phyloP scores from a whole-genome alignment of 2,888 invertebrate species.

The Drosophila heteroneura region DNA sequence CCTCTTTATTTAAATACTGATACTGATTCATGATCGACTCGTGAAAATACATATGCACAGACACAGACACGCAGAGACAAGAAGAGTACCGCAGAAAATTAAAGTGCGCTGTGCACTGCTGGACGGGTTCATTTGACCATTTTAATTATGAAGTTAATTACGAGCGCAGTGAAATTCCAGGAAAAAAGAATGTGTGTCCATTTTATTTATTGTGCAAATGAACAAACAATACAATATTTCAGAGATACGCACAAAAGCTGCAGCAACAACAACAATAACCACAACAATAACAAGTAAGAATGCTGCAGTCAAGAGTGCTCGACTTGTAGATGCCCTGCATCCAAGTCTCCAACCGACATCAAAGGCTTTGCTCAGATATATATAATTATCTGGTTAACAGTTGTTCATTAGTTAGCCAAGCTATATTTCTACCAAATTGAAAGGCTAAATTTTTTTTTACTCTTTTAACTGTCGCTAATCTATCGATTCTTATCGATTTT shows the following conservation, averaged over 20 bases:
- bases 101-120: slow-evolving; percentile 21
- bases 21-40: neutral
- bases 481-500: neutral
- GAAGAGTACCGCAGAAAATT: slow-evolving; percentile 7
- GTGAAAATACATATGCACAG: neutral
- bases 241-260: slow-evolving; percentile 6
- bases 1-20: neutral
- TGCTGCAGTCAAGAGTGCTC: neutral
- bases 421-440: neutral
- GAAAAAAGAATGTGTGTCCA: slow-evolving; percentile 48
- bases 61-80: neutral
- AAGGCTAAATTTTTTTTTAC: neutral
- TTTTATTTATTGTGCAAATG: slow-evolving; percentile 57
- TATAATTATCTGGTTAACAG: neutral
- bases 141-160: slow-evolving; percentile 71
- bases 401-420: neutral
- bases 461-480: neutral
- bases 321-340: slow-evolving; percentile 4
- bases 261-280: slow-evolving; percentile 4
- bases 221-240: slow-evolving; percentile 48
- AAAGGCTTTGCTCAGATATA: too few relatives aligned
- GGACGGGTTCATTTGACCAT: slow-evolving; percentile 62
- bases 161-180: slow-evolving; percentile 56
- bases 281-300: neutral
- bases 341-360: neutral